Evolutionary conservation across 2,797 vertebrate genomes (phyloP).

Genomic region (Spondyliosoma cantharus): DNA sequence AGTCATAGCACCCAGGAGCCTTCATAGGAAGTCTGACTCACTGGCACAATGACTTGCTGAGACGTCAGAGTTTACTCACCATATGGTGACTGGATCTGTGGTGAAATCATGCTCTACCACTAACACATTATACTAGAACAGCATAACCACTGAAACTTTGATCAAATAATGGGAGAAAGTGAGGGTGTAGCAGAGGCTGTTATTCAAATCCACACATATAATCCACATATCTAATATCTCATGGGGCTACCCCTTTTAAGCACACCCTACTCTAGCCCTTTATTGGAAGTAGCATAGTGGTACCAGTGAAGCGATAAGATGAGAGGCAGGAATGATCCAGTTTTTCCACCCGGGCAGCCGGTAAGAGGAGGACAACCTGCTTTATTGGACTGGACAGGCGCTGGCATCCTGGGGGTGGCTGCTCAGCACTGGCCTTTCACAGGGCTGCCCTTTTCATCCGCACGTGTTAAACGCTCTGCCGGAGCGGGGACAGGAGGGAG

Average conservation of each 20-base stretch:
- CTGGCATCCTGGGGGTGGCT: slow-evolving; percentile 86
- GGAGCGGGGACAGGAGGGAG: slow-evolving; percentile 73
- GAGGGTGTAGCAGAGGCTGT: slow-evolving; percentile 40
- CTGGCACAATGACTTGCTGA: slow-evolving; percentile 10
- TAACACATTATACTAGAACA: not conserved
- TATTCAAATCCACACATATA: slow-evolving; percentile 57
- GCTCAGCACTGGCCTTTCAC: slow-evolving; percentile 85
- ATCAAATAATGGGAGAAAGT: slow-evolving; percentile 51
- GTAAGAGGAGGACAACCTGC: slow-evolving; percentile 80
- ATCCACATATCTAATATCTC: slow-evolving; percentile 28
- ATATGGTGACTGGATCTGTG: slow-evolving; percentile 18
- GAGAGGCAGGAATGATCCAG: slow-evolving; percentile 67
- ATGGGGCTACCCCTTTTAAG: slow-evolving; percentile 42
- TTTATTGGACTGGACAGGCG: slow-evolving; percentile 91
- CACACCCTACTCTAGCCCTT: slow-evolving; percentile 26
- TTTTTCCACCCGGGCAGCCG: slow-evolving; percentile 69
- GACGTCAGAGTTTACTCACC: slow-evolving; percentile 47
- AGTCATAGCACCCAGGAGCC: slow-evolving; percentile 49
- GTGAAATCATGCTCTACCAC: slow-evolving; percentile 35
- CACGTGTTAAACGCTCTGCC: slow-evolving; percentile 83
- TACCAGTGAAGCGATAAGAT: slow-evolving; percentile 56
- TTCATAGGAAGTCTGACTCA: slow-evolving; percentile 65
- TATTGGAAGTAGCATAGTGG: slow-evolving; percentile 48
- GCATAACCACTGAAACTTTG: slow-evolving; percentile 27
- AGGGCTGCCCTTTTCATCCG: slow-evolving; percentile 88